Evolutionary conservation across 2,797 vertebrate genomes (phyloP).

Genomic region (Myotis myotis): DNA sequence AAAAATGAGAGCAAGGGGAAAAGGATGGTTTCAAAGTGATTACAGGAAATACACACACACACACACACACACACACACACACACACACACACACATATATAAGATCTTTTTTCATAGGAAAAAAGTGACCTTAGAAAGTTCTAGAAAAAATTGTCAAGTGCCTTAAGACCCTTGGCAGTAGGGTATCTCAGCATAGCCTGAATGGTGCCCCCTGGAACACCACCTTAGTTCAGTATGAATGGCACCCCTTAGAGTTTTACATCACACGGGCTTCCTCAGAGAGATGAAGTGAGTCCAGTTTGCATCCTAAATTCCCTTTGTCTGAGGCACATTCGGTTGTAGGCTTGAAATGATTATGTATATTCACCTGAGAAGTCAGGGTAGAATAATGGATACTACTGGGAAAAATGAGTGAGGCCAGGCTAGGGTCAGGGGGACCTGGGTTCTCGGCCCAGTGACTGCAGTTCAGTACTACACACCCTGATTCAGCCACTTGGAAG

Average conservation of each 20-base stretch:
- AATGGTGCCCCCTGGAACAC: not conserved
- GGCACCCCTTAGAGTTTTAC: not conserved
- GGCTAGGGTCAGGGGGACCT: not conserved
- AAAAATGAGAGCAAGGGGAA: not conserved
- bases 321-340: not conserved
- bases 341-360: not conserved
- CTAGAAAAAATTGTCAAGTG: not conserved
- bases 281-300: not conserved
- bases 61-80: too few relatives aligned
- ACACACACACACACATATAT: not conserved
- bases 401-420: not conserved
- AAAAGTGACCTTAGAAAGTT: not conserved
- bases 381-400: not conserved
- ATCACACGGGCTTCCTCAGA: not conserved
- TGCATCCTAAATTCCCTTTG: not conserved
- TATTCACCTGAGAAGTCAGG: not conserved
- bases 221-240: not conserved
- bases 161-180: not conserved
- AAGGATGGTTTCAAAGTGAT: not conserved
- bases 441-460: not conserved
- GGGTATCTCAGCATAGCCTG: too few relatives aligned
- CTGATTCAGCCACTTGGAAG: slow-evolving; percentile 28
- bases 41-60: not conserved
- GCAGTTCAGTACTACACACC: slow-evolving; percentile 18
- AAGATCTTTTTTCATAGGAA: not conserved